Evolutionary conservation across 2,797 vertebrate species (phyloP), one percentile per base, ranked within the genome.

Genomic region (Melanotaenia maccullochi): DNA sequence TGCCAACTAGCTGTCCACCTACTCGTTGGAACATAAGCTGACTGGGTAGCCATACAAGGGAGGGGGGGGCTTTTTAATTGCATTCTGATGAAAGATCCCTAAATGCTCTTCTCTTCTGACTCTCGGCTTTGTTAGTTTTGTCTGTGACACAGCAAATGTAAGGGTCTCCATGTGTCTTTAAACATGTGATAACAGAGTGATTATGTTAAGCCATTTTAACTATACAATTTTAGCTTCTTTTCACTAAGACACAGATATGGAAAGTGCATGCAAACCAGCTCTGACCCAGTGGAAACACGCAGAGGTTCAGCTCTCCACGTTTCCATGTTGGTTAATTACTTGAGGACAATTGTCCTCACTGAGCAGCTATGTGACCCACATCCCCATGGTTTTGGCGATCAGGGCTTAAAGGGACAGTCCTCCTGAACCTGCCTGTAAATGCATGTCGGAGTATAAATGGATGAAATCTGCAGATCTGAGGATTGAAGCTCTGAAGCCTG

Each of bases 1-100:
- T 90, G 89, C 90, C 88, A 91, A 87, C 90, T 90, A 78, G 18
- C 82, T 87, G 85, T 91, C 88, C 65, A 76, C 58, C 69, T 74
- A 78, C 63, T 81, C 67, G 75, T 79, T 78, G 80, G 80, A 89
- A 82, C 81, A 83, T 75, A 84, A 85, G 69, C 69, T 80, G 76
- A 72, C 71, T 71, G 61, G 81, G 83, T 87, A 79, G 82, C 65
- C 44, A 67, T 61, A 60, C 54, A 63, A 71, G 61, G 67, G 18
- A 6, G 68, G 18, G 25, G 68, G 25, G 13, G 57, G 66, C 4
- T 33, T 72, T 79, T 73, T 90, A 91, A 93, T 93, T 86, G 78
- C 68, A 84, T 78, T 90, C 72, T 84, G 90, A 73, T 89, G 91
- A 93, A 68, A 82, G 91, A 90, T 87, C 56, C 44, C 35, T 64